These are phyloP conservation scores for Zosterops borbonicus DNA, from an alignment of 2,113 vertebrate genomes.

Conservation along the genomic window DNA sequence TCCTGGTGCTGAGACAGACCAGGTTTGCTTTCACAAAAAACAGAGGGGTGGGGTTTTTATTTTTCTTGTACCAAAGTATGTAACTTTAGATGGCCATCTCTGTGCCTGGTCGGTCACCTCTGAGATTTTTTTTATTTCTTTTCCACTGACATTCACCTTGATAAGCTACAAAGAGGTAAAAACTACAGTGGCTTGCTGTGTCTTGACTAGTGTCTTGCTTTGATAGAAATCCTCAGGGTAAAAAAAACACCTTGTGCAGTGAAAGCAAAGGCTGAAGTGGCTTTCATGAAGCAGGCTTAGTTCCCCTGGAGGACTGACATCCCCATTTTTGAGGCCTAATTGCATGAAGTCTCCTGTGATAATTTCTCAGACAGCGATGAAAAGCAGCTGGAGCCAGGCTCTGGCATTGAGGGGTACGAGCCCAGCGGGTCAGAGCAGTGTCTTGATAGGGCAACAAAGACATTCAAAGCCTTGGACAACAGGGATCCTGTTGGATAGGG, in stretches of 20 bases:
- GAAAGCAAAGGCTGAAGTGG: neutral
- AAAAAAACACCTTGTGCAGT: neutral
- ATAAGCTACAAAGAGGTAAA: conserved; percentile 26
- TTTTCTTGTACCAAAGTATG: neutral
- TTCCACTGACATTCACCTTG: conserved; percentile 25
- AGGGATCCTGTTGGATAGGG: neutral
- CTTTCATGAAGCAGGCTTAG: conserved; percentile 43
- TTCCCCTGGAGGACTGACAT: conserved; percentile 24
- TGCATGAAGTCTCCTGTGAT: conserved; percentile 6
- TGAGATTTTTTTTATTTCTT: neutral
- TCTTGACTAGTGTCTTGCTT: conserved; percentile 29
- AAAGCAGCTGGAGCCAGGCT: neutral
- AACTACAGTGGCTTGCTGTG: neutral
- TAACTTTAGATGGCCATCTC: conserved; percentile 26
- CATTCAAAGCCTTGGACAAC: neutral
- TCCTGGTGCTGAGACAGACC: neutral
- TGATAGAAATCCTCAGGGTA: conserved; percentile 48
- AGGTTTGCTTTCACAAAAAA: conserved; percentile 48
- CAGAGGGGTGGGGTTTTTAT: conserved; percentile 8
- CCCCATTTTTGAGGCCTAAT: conserved; percentile 29
- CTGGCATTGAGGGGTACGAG: neutral
- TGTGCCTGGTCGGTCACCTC: conserved; percentile 24
- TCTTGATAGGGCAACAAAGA: neutral
- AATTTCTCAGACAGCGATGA: conserved; percentile 1
- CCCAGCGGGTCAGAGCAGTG: neutral